Evolutionary conservation across 2,113 vertebrate genomes (phyloP).

Genomic region (Stegostoma tigrinum): DNA sequence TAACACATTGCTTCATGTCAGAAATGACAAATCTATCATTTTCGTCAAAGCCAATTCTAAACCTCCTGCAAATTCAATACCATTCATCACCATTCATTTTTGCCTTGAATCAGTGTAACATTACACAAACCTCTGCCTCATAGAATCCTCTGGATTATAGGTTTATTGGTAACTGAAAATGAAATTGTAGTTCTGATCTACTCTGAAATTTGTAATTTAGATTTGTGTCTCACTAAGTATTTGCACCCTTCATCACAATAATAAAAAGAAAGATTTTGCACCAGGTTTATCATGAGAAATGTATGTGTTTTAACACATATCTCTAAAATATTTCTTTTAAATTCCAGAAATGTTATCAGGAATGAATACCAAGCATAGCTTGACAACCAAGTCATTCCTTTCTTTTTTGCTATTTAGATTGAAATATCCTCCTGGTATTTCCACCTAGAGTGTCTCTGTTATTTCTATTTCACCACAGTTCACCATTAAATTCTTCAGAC

Average conservation of each 20-base stretch:
- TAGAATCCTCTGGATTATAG: neutral
- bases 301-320: neutral
- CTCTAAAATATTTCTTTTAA: constrained; percentile 1
- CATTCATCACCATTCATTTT: neutral
- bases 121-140: neutral
- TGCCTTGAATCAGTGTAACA: neutral
- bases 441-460: neutral
- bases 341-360: neutral
- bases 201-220: neutral
- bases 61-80: neutral
- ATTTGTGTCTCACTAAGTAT: neutral
- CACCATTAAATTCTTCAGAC: neutral
- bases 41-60: neutral
- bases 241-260: neutral
- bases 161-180: neutral
- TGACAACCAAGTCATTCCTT: constrained; percentile 4
- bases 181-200: neutral
- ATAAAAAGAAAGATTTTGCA: neutral
- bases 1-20: neutral
- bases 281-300: neutral
- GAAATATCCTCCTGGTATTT: constrained; percentile 17
- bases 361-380: constrained; percentile 1
- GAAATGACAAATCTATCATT: neutral
- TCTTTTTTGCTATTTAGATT: constrained; percentile 26
- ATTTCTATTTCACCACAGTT: neutral